Percentiles rank a stretch among this genome's conserved stretches.
Conservation (phyloP, 2,888 invertebrate genomes). For the Therioaphis trifolii region DNA sequence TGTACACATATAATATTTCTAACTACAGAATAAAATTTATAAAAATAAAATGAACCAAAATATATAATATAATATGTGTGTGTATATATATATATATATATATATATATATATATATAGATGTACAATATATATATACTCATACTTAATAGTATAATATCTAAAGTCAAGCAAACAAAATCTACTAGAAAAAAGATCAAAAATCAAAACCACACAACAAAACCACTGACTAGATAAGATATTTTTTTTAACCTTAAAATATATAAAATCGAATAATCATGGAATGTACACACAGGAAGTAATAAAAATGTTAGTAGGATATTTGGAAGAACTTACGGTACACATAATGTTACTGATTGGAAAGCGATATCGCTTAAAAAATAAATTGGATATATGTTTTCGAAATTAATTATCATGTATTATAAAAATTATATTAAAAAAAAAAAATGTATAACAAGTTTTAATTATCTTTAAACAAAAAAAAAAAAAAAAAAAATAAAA, state of each 20-base stretch:
- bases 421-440: slow-evolving; percentile 62
- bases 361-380: slow-evolving; percentile 31
- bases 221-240: slow-evolving; percentile 58
- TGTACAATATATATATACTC: neutral
- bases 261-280: slow-evolving; percentile 50
- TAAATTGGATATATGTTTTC: slow-evolving; percentile 39
- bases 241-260: slow-evolving; percentile 51
- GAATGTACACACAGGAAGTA: slow-evolving; percentile 49
- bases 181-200: slow-evolving; percentile 35
- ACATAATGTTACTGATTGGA: slow-evolving; percentile 56
- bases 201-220: slow-evolving; percentile 57
- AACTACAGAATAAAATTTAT: slow-evolving; percentile 55
- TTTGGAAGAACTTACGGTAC: slow-evolving; percentile 53
- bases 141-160: slow-evolving; percentile 37
- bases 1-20: neutral
- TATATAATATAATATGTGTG: slow-evolving; percentile 2
- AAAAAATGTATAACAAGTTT: slow-evolving; percentile 63
- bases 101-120: slow-evolving; percentile 3
- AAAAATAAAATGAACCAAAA: slow-evolving; percentile 36
- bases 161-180: slow-evolving; percentile 52
- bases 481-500: slow-evolving; percentile 49
- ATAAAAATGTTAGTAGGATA: slow-evolving; percentile 60
- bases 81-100: too few relatives aligned
- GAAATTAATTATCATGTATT: slow-evolving; percentile 63
- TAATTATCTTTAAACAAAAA: slow-evolving; percentile 62